Base-by-base conservation (phyloP, 2,113 vertebrate species). In the Engraulis encrasicolus region DNA sequence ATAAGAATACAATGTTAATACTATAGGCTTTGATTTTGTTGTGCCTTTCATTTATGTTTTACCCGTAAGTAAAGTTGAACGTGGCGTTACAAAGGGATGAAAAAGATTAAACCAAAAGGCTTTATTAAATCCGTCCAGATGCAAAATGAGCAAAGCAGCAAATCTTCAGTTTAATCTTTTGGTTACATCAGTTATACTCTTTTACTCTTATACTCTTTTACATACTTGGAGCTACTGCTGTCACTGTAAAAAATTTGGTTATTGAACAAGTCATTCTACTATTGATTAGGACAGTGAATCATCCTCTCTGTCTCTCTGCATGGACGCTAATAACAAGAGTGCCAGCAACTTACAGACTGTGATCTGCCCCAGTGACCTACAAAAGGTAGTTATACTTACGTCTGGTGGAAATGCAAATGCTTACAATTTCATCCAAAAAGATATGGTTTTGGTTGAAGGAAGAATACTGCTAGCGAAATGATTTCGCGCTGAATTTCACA, bases 71-170 rank as follows among this genome's bases (percentile, higher is more conserved):
- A n/a, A n/a, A 83, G 81, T 71, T 83, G 81, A 50, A 81, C 66
- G 58, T 36, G 31, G 84, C 38, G 71, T 50, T 85, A 45, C 79
- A 85, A 49, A 83, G 79, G 79, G 81, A 66, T 83, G n/a, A 83
- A 81, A 83, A 81, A 81, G 31, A 87, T 82, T 83, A 87, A 85
- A 78, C 66, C 27, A 40, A 78, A 84, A 85, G 78, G 58, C 82
- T 85, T 81, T 83, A 80, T 79, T 49, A 87, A 85, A 85, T 87
- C 86, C 71, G n/a, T n/a, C 23, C 49, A 27, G 50, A 80, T 83
- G 18, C 37, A 78, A 82, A 71, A 79, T 27, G 31, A 84, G 45
- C 15, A 40, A 79, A 78, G 14, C 50, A 61, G 83, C 37, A 20
- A 61, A 66, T 66, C 58, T 66, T 27, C 58, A 27, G 58, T 27